Evolutionary conservation across 2,888 invertebrate genomes (phyloP).

Genomic region (Drosophila testacea): DNA sequence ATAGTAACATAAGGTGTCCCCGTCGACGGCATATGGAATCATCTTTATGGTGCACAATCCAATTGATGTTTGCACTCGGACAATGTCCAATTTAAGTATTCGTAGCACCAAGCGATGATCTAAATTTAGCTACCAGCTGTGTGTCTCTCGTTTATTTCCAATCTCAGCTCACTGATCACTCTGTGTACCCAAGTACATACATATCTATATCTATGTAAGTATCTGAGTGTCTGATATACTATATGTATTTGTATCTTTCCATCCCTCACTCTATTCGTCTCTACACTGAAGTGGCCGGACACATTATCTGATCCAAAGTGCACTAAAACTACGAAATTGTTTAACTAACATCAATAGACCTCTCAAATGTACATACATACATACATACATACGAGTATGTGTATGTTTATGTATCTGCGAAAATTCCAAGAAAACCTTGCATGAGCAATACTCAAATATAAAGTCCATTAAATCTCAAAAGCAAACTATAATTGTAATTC

Average conservation of each 20-base stretch:
- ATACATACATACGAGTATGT: neutral
- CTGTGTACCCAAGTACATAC: neutral
- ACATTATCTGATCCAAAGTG: constrained; percentile 34
- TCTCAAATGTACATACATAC: neutral
- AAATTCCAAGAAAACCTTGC: constrained; percentile 36
- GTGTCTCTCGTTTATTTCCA: constrained; percentile 48
- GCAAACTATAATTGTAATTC: constrained; percentile 8
- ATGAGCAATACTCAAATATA: constrained; percentile 27
- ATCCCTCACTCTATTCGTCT: neutral
- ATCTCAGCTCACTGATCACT: constrained; percentile 56
- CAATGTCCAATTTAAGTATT: constrained; percentile 49
- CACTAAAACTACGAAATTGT: constrained; percentile 33
- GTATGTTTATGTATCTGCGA: constrained; percentile 1
- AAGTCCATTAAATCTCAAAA: constrained; percentile 12
- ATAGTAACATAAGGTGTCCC: constrained; percentile 11
- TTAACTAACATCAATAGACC: constrained; percentile 42
- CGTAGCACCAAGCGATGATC: constrained; percentile 36
- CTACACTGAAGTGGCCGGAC: constrained; percentile 14
- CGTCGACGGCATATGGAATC: neutral
- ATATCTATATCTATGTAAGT: constrained; percentile 4
- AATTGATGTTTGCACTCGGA: constrained; percentile 39
- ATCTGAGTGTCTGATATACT: constrained; percentile 12
- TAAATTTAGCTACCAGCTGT: constrained; percentile 42
- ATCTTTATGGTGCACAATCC: constrained; percentile 36
- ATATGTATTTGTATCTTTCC: constrained; percentile 7